Base-by-base conservation (phyloP, 2,797 vertebrate species). In the Myripristis murdjan region DNA sequence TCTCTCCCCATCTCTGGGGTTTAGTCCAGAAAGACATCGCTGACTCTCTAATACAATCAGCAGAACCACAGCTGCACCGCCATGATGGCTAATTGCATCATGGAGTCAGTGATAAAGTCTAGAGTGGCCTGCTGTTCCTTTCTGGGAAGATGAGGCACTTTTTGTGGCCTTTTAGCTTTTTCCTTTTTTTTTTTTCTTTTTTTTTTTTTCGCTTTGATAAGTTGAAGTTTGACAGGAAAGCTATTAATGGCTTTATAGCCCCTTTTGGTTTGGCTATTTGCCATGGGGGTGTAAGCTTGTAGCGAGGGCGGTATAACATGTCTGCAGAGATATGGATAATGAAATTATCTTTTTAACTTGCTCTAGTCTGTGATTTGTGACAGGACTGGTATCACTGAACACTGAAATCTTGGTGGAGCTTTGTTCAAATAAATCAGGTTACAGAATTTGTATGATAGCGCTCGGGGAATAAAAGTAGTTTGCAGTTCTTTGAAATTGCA, bases 101-200 rank as follows among this genome's bases (percentile, higher is more conserved):
- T 75, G 77, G 84, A 89, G 84, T 90, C 87, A 81, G 78, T 87
- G 90, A 93, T 91, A 88, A 87, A 90, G 87, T 89, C 89, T 88
- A 81, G 83, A 87, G 88, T 79, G 79, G 83, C 89, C 85, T 85
- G 82, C 87, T 91, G 84, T 62, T 77, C 74, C 88, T 85, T 87
- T 92, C 88, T 89, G 87, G 84, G 88, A 89, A 87, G 79, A 87
- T 56, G 62, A 77, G 75, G 48, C 78, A 62, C 72, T 81, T 80
- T 86, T 83, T 85, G 74, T 79, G 78, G 82, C 77, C 53, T 83
- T 81, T 85, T 67, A 75, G 69, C 31, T 35, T 66, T 72, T 71
- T 33, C 14, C n/a, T n/a, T n/a, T n/a, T n/a, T n/a, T n/a, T 26
- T 53, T 49, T 39, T 55, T 54, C 64, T 52, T 48, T 44, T 33